These are phyloP conservation scores for Brachionus rotundiformis DNA, from an alignment of 1,140 invertebrate species.

Conservation along the genomic window DNA sequence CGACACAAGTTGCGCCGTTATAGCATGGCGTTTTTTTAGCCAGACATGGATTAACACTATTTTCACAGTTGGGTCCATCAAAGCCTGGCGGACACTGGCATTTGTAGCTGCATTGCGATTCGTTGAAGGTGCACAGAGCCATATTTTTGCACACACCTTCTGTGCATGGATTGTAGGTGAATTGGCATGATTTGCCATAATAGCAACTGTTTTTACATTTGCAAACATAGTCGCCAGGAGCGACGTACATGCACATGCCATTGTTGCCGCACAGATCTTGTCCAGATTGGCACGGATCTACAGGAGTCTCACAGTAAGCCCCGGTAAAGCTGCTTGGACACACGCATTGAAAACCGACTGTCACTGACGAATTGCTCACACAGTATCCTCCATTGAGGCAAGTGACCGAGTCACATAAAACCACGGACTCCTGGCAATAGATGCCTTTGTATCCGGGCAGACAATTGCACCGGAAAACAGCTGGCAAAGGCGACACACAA, in stretches of 20 bases:
- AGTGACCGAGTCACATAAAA: conserved; percentile 47
- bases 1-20: conserved; percentile 57
- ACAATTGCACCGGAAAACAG: conserved; percentile 69
- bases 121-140: background rate
- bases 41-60: background rate
- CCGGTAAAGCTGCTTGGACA: conserved; percentile 54
- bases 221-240: conserved; percentile 24
- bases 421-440: background rate
- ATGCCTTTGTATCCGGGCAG: conserved; percentile 1
- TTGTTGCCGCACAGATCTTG: background rate
- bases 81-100: conserved; percentile 54
- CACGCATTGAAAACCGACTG: conserved; percentile 55
- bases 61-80: conserved; percentile 47
- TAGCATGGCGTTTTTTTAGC: conserved; percentile 69
- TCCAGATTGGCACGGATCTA: conserved; percentile 59
- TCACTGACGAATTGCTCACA: conserved; percentile 53
- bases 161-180: conserved; percentile 19
- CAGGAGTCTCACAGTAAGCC: conserved; percentile 18
- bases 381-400: conserved; percentile 53
- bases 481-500: conserved; percentile 32
- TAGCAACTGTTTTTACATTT: conserved; percentile 44
- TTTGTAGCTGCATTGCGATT: background rate
- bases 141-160: conserved; percentile 7
- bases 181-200: conserved; percentile 52
- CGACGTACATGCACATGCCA: conserved; percentile 8